phyloP scores from a whole-genome alignment of 2,797 vertebrate species.

The Morus bassanus region DNA sequence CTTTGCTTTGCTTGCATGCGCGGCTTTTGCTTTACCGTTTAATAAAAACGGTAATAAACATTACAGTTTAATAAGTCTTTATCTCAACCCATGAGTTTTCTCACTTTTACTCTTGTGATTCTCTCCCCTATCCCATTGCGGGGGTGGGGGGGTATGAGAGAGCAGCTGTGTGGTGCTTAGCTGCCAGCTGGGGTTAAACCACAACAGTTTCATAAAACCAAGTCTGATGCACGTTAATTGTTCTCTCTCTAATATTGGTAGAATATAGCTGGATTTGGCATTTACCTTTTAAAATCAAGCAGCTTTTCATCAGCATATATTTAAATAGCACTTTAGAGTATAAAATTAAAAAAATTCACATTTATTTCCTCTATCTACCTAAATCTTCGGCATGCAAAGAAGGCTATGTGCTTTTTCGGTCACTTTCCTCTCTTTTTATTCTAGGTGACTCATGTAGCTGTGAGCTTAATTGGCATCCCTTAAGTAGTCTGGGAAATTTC shows the following conservation, averaged over 20 bases:
- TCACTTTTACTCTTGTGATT: too few species aligned
- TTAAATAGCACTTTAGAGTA: slow-evolving; percentile 30
- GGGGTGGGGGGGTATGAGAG: too few species aligned
- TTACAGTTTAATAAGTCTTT: too few species aligned
- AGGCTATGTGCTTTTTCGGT: slow-evolving; percentile 30
- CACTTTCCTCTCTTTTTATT: slow-evolving; percentile 54
- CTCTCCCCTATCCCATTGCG: too few species aligned
- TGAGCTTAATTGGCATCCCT: slow-evolving; percentile 72
- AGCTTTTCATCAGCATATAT: slow-evolving; percentile 40
- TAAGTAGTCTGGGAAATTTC: slow-evolving; percentile 63
- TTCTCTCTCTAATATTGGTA: slow-evolving; percentile 2
- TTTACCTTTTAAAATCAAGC: slow-evolving; percentile 51
- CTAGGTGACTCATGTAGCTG: slow-evolving; percentile 67
- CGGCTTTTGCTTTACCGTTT: too few species aligned
- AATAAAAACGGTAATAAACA: too few species aligned
- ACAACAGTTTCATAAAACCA: slow-evolving; percentile 4
- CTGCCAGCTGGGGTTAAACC: too few species aligned
- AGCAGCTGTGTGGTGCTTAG: too few species aligned
- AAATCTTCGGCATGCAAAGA: background rate
- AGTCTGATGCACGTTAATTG: background rate
- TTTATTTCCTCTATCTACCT: background rate
- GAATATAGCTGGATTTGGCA: slow-evolving; percentile 19
- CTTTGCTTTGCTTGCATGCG: too few species aligned
- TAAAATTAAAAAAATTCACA: background rate
- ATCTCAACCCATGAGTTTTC: too few species aligned